Evolutionary conservation across 53 echinoderm and acorn worm species (phyloP), one percentile per base, ranked within the genome.

Genomic region (Holothuria scabra): DNA sequence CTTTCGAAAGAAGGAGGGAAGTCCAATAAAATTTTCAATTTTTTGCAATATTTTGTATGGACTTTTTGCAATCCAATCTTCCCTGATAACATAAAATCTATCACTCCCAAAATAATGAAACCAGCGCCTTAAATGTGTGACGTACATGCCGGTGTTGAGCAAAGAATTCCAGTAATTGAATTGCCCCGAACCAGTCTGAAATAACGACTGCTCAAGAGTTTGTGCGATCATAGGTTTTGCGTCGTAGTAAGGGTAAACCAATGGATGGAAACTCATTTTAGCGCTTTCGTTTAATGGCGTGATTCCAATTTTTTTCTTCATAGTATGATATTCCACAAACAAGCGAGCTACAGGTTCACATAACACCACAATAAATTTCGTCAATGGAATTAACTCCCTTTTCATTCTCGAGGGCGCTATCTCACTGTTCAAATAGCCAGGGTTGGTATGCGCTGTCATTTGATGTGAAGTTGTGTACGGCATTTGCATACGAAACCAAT

Each of bases 211-310:
- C 22, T 71, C 71, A 13, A 71, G 34, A 24, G 33, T 37, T 3
- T 4, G 30, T 9, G 35, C 71, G 41, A 71, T 41, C 30, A 44
- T 34, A 6, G 28, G 23, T 19, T 71, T 34, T 32, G 71, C 37
- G 71, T 71, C 71, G 18, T 71, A 71, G 41, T 71, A 71, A 6
- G 71, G 71, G n/a, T 71, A 71, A 24, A 31, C 18, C 14, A 71
- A 44, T 11, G 35, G 71, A 44, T 71, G 71, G 3, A 21, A 13
- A 8, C 21, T 29, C 44, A 71, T 23, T 19, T 34, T 21, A 23
- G 35, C 46, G 35, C 30, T 37, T 6, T 34, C 20, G 4, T 71
- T 71, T 2, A 11, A 19, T 1, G 35, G n/a, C 65, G 65, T 65
- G 14, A 16, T 31, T 31, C 71, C 71, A 35, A 21, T 13, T 4